Evolutionary conservation across 2,888 invertebrate species (phyloP), one percentile per base, ranked within the genome.

Genomic region (Nasonia oneida): DNA sequence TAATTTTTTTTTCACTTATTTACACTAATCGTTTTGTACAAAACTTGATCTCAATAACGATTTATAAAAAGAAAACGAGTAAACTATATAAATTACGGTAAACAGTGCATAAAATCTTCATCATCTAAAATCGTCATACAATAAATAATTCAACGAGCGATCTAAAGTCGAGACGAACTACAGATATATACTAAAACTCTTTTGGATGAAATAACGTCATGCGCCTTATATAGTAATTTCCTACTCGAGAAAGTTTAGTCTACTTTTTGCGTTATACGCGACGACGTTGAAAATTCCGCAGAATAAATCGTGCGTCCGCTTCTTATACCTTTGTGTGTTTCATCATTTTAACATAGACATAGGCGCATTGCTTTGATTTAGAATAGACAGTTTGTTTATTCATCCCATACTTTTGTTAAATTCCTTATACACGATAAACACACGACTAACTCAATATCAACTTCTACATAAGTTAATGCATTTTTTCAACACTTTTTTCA

Each of bases 11-110:
- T 82, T 78, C 77, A 74, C 61, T 78, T 78, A 83, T 83, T 78
- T 83, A 83, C 83, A 83, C 83, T 84, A 79, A 79, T 61, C 15
- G 37, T 75, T 84, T 80, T 84, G 80, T 84, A 84, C 80, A 84
- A 84, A 84, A 80, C 67, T 70, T 57, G 80, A 75, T 53, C 14
- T 75, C 50, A 53, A 79, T 67, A 80, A 79, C 67, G 79, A 75
- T 42, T 80, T 78, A 75, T 74, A 84, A 67, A 78, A 78, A 61
- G 78, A 71, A 83, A 78, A 83, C 83, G 39, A 78, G 47, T 73
- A 78, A 78, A 50, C 71, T 78, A 73, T 71, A 57, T 75, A 77
- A 61, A 78, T 83, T 83, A 71, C 57, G 33, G 57, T 53, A 77
- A 83, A 83, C 77, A 83, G 83, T 83, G 83, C 83, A 73, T 83